Percentiles rank a stretch among this genome's conserved stretches.
Conservation (phyloP, 2,113 vertebrate species). For the Crotophaga sulcirostris region DNA sequence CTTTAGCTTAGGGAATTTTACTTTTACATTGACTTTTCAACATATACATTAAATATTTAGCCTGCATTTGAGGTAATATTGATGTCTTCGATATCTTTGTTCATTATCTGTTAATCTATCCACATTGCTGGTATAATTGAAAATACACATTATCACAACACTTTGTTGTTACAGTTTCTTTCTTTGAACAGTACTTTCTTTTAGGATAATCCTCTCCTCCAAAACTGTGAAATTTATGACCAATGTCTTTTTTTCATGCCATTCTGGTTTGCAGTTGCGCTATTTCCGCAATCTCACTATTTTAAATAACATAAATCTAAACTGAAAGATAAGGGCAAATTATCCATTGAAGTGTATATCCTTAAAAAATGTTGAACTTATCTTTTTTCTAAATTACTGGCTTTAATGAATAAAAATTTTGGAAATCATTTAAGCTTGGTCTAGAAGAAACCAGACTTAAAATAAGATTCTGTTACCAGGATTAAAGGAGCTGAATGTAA, state of each 20-base stretch:
- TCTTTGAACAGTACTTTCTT: background rate
- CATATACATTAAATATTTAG: conserved; percentile 23
- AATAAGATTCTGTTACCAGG: background rate
- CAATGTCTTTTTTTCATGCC: background rate
- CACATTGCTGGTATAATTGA: background rate
- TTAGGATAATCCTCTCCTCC: background rate
- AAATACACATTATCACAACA: background rate
- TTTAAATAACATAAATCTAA: background rate
- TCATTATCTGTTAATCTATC: background rate
- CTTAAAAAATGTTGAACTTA: background rate
- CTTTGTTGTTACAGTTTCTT: background rate
- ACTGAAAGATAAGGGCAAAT: background rate
- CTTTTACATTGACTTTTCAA: conserved; percentile 9
- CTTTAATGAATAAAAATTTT: background rate
- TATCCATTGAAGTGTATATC: background rate
- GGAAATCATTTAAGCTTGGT: background rate
- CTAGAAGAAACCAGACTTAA: background rate
- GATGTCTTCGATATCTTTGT: background rate
- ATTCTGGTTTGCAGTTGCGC: background rate
- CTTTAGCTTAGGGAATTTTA: background rate
- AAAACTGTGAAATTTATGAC: background rate
- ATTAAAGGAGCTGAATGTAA: background rate
- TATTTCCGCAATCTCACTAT: background rate
- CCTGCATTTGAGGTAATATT: background rate
- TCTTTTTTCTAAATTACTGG: background rate